A percentile compares a stretch with the other conserved stretches of the same genome.
Conservation (phyloP, 2,888 invertebrate genomes). For the Cantharis rustica region DNA sequence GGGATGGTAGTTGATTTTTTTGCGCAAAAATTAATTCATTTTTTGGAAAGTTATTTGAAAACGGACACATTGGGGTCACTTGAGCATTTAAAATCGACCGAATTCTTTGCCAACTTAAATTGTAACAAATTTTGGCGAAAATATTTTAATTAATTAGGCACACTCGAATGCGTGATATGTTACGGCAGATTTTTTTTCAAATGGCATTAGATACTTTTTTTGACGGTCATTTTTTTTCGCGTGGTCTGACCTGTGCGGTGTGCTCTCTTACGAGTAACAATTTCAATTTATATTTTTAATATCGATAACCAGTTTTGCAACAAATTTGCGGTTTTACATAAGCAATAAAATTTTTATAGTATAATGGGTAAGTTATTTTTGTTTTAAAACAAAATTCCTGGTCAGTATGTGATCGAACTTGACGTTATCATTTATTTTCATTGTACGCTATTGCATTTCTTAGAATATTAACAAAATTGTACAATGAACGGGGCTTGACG, state of each 20-base stretch:
- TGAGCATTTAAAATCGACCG: not conserved
- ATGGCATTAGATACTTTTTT: not conserved
- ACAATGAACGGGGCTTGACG: slow-evolving; percentile 1
- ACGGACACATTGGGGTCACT: not conserved
- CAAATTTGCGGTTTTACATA: not conserved
- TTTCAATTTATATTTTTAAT: not conserved
- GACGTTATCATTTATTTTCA: slow-evolving; percentile 1
- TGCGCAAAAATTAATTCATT: not conserved
- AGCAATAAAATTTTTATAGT: not conserved
- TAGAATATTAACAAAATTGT: slow-evolving; percentile 7
- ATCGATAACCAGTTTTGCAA: not conserved
- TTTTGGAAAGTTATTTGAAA: not conserved
- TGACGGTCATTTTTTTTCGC: not conserved
- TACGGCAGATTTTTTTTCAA: not conserved
- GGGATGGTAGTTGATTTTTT: not conserved
- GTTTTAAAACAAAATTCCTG: not conserved
- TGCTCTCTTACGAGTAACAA: not conserved
- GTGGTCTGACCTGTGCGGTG: not conserved
- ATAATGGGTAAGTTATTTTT: not conserved
- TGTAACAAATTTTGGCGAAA: not conserved
- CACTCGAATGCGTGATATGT: not conserved
- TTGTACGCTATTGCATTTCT: not conserved
- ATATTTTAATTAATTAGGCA: not conserved
- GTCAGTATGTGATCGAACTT: not conserved
- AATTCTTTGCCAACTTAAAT: not conserved